A percentile compares a stretch with the other conserved stretches of the same genome.
These are phyloP conservation scores for Neomonachus schauinslandi DNA, from an alignment of 2,113 vertebrate species.

Conservation along the genomic window DNA sequence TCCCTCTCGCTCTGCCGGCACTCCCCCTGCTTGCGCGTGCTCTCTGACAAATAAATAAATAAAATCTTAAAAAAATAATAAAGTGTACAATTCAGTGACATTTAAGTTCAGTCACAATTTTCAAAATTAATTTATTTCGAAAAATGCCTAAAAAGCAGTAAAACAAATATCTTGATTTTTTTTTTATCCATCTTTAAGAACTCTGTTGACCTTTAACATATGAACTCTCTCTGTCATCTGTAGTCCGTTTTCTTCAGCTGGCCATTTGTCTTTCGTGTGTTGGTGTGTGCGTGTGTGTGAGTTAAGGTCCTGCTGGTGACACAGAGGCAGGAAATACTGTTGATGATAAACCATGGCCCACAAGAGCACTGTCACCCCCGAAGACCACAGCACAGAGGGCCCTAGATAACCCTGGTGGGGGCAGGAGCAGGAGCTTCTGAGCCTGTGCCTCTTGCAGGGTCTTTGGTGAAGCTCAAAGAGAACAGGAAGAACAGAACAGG, in stretches of 20 bases:
- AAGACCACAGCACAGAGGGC: conserved; percentile 24
- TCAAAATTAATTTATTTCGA: background rate
- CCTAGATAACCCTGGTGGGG: background rate
- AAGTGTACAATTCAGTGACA: background rate
- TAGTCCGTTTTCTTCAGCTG: background rate
- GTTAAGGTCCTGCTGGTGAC: background rate
- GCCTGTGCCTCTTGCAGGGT: background rate
- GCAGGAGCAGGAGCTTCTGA: background rate
- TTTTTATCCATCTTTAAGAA: background rate
- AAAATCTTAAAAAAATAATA: no score
- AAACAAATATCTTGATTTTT: background rate
- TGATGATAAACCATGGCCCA: conserved; percentile 26
- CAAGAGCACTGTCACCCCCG: background rate
- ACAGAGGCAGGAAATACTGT: conserved; percentile 40
- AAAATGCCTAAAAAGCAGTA: conserved; percentile 28
- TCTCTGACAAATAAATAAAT: no score
- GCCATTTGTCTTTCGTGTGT: background rate
- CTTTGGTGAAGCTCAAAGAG: background rate
- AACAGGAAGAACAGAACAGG: background rate
- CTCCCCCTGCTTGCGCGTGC: no score
- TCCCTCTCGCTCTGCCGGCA: no score
- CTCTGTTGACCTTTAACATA: background rate
- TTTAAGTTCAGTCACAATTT: background rate
- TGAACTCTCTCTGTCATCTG: background rate
- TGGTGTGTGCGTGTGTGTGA: no score